Base-by-base conservation (phyloP, 2,113 vertebrate genomes). In the Egretta garzetta region DNA sequence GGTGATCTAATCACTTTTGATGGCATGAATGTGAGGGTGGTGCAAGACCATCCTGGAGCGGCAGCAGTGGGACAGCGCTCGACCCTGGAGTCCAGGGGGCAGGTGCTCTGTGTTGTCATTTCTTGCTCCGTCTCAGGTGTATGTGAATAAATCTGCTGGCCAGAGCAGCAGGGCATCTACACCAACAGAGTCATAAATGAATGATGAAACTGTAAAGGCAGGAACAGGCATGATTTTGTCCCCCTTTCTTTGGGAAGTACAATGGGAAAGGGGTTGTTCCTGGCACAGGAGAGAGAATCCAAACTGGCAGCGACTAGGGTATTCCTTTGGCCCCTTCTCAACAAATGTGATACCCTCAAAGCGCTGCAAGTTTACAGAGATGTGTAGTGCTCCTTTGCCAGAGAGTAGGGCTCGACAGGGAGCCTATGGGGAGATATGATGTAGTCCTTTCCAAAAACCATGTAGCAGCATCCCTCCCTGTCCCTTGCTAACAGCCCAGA, bases 21-120 rank as follows among this genome's bases (percentile, higher is more conserved):
- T 35, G 58, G 14, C 6, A 35, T 16, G 14, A 4, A 22, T 60
- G 23, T 35, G 6, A 60, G n/a, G 58, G 58, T 3, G 4, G 33
- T 59, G 58, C 22, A 7, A 22, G 22, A 23, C 22, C 58, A 35
- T 17, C n/a, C 33, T 24, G 22, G 22, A 24, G 14, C 0, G 6
- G 33, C 14, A 2, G 33, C 33, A 59, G 58, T 8, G 10, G n/a
- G 14, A 22, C 6, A 59, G 14, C 6, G 1, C n/a, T 35, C 6
- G 1, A 14, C n/a, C 22, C 14, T 3, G 4, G n/a, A 4, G 14
- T 23, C n/a, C 23, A 1, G 9, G 35, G 23, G n/a, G 22, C 58
- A 35, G 58, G 35, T 3, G 22, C 58, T n/a, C 58, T 35, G 58
- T 24, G 58, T 60, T 60, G 33, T 35, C n/a, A 9, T 35, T 60